Evolutionary conservation across 1,140 invertebrate genomes (phyloP).

Genomic region (Brachionus paranguensis): DNA sequence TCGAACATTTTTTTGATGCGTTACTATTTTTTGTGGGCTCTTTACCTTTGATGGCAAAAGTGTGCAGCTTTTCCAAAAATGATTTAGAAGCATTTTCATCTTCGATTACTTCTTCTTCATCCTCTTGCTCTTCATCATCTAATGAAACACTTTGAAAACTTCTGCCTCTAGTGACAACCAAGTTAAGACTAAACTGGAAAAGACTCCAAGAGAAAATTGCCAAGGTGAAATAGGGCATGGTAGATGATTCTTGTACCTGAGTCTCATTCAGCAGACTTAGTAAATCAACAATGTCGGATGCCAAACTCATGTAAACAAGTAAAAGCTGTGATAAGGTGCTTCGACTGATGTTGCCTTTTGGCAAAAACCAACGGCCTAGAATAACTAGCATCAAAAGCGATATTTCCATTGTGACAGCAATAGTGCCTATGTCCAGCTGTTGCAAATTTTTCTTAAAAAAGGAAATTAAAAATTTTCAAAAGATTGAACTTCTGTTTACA

Average conservation of each 20-base stretch:
- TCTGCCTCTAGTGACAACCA: slow-evolving; percentile 21
- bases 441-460: neutral
- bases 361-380: slow-evolving; percentile 39
- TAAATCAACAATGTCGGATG: slow-evolving; percentile 39
- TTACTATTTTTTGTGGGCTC: neutral
- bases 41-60: slow-evolving; percentile 13
- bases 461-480: neutral
- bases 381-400: slow-evolving; percentile 37
- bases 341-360: slow-evolving; percentile 40
- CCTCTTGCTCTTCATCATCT: neutral
- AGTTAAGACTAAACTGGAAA: slow-evolving; percentile 39
- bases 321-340: slow-evolving; percentile 31
- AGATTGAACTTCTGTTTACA: neutral
- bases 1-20: neutral
- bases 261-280: slow-evolving; percentile 18
- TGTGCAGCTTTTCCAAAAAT: slow-evolving; percentile 8
- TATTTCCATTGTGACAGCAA: slow-evolving; percentile 15
- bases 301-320: slow-evolving; percentile 38
- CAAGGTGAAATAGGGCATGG: slow-evolving; percentile 28
- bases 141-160: slow-evolving; percentile 13
- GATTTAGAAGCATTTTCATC: neutral
- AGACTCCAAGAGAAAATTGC: slow-evolving; percentile 32
- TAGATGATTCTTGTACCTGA: slow-evolving; percentile 1
- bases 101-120: neutral
- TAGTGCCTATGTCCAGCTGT: slow-evolving; percentile 25